Base-by-base conservation (phyloP, 2,888 invertebrate genomes). In the Eristalinus sepulchralis region DNA sequence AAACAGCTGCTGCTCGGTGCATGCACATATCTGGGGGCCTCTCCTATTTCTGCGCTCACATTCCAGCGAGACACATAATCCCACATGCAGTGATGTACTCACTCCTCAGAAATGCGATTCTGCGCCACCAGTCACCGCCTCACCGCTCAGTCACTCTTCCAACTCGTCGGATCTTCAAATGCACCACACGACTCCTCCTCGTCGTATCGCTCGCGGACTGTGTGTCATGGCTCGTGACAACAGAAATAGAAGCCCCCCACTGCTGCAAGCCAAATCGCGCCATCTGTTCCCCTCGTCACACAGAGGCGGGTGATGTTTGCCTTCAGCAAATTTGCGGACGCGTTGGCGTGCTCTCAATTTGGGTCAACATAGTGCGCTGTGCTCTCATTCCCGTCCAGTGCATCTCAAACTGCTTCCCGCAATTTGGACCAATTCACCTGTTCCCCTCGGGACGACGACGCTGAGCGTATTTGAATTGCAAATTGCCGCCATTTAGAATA, bases 321-420 rank as follows among this genome's bases (percentile, higher is more conserved):
- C 63, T 63, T 63, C 57, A 9, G 33, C 57, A 64, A 57, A 57
- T 64, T 73, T 24, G 6, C 63, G 31, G 33, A 34, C 33, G 57
- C 72, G 72, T 72, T 72, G 63, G 63, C 73, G 73, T 39, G n/a
- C 64, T 34, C 36, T 20, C 73, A 64, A 73, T 73, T 73, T 73
- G 17, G 73, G 73, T 73, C 73, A 73, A 34, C 64, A 57, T 57
- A 57, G 36, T 36, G 13, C 47, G 47, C 6, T 17, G 47, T 17
- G n/a, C 5, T n/a, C 34, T 9, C 34, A 6, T 8, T 4, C 4
- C 34, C 2, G 34, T 34, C 4, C 34, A 34, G 34, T 34, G 34
- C 34, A 34, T 34, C 34, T 10, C 34, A 6, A 34, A 34, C 6
- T 34, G 34, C 13, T 47, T n/a, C n/a, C 4, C 47, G 17, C 27